A percentile compares a stretch with the other conserved stretches of the same genome.
Evolutionary conservation across 2,888 invertebrate genomes (phyloP).

Genomic region (Phaonia tiefii): DNA sequence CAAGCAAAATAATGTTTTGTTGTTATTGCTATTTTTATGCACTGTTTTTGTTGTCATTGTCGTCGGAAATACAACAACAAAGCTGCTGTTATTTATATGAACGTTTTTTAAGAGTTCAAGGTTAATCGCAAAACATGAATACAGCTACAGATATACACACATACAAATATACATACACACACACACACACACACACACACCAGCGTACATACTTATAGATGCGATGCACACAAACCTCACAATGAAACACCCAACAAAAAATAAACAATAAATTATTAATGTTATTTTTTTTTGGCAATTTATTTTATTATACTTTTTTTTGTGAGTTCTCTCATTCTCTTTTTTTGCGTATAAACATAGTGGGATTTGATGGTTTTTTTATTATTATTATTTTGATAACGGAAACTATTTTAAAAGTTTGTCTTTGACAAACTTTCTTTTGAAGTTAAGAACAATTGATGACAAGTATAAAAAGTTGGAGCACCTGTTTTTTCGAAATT

Average conservation of each 20-base stretch:
- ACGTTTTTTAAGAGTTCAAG: constrained; percentile 64
- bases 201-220: background rate
- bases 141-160: constrained; percentile 1
- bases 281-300: constrained; percentile 21
- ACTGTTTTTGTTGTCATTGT: constrained; percentile 25
- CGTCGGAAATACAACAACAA: constrained; percentile 31
- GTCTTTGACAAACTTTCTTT: too few species aligned
- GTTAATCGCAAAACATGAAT: constrained; percentile 50
- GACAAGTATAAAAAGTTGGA: too few species aligned
- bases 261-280: constrained; percentile 18
- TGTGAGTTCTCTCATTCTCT: background rate
- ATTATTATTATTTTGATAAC: too few species aligned
- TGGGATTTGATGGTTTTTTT: too few species aligned
- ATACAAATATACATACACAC: background rate
- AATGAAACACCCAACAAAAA: too few species aligned
- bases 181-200: constrained; percentile 6
- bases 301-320: constrained; percentile 14
- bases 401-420: too few species aligned
- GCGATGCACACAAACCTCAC: too few species aligned
- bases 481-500: too few species aligned
- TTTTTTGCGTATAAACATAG: background rate
- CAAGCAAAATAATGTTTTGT: constrained; percentile 41
- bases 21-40: constrained; percentile 30
- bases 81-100: constrained; percentile 4
- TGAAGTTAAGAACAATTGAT: too few species aligned